Evolutionary conservation across 1,140 invertebrate species (phyloP), one percentile per base, ranked within the genome.

Genomic region (Caenorhabditis tropicalis): DNA sequence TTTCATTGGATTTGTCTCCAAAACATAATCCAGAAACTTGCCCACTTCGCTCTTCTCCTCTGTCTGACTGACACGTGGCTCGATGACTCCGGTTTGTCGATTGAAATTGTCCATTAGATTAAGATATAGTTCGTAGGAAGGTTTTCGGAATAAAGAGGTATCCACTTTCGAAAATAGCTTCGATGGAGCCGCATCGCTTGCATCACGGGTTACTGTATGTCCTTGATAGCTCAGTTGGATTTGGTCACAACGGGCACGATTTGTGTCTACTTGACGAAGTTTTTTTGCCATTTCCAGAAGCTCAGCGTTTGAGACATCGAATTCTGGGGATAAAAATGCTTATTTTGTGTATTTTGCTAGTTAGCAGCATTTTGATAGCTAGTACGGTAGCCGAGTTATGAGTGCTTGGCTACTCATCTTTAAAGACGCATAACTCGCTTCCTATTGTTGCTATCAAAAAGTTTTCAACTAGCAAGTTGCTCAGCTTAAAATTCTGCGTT

Each of bases 31-130:
- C 21, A 88, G 24, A 60, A 88, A 88, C 12, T 39, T 58, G 31
- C 60, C 70, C 46, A 88, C 83, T 56, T 88, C 88, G 24, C 83
- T 33, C 29, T 81, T 87, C 81, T 88, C 87, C 51, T 85, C 21
- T n/a, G 31, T 43, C 21, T 70, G 58, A 43, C 39, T 51, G n/a
- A 85, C 84, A 36, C 39, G 43, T 19, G 84, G 84, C 39, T 88
- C 88, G n/a, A n/a, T 87, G 15, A 81, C 29, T 48, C 88, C 88
- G 15, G 86, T 87, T 16, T 82, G 48, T 21, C 82, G 53, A 56
- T 88, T 82, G 79, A 88, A 88, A 36, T 88, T 88, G 65, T 88
- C 81, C 81, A 84, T 84, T 4, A 88, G 39, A 27, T 79, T 83
- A 7, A 86, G 24, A 53, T 87, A 88, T 16, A 86, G 83, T 58